A percentile compares a stretch with the other conserved stretches of the same genome.
phyloP scores from a whole-genome alignment of 2,888 invertebrate genomes.

The Sepioteuthis lessoniana region DNA sequence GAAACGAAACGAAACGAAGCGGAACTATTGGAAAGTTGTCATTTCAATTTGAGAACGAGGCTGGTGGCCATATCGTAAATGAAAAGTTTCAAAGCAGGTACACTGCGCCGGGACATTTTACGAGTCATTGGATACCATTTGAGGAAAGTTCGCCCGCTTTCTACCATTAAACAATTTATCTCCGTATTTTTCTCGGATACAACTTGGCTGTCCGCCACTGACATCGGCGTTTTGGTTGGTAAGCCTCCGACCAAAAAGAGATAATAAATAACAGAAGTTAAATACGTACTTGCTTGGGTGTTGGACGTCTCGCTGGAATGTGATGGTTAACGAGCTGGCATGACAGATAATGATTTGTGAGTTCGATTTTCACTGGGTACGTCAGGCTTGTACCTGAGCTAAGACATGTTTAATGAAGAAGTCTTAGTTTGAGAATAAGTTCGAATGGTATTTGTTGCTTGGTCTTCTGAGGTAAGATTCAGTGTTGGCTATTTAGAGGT shows the following conservation, averaged over 20 bases:
- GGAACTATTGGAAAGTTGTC: not conserved
- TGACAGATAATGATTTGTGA: no score
- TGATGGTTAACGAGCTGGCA: no score
- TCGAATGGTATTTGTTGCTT: no score
- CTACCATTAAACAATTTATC: not conserved
- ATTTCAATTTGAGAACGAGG: not conserved
- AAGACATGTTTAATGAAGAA: no score
- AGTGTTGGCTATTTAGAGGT: no score
- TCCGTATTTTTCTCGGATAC: not conserved
- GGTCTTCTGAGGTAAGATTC: no score
- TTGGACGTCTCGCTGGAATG: not conserved
- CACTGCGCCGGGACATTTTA: not conserved
- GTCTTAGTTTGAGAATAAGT: no score
- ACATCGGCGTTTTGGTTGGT: not conserved
- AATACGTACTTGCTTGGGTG: not conserved
- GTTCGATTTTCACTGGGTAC: no score
- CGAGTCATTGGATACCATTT: slow-evolving; percentile 23
- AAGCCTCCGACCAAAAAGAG: not conserved
- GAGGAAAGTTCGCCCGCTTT: not conserved
- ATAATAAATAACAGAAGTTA: not conserved
- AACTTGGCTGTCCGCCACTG: not conserved
- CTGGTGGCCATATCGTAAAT: not conserved
- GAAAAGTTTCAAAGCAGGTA: not conserved
- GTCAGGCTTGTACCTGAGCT: no score
- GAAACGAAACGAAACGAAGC: not conserved